Evolutionary conservation across 2,888 invertebrate species (phyloP).

Genomic region (Epirrhoe alternata): DNA sequence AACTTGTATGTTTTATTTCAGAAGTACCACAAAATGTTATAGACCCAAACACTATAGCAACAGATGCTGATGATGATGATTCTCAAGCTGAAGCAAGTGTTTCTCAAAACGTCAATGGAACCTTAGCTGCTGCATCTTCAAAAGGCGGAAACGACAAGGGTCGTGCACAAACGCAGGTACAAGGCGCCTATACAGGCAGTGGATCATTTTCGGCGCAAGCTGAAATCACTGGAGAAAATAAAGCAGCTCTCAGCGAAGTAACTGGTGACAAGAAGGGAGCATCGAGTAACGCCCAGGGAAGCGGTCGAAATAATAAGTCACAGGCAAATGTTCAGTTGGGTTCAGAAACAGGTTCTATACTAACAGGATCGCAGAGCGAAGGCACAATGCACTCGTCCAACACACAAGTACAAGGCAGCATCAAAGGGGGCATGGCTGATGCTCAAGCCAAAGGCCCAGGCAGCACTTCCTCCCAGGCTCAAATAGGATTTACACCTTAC

Average conservation of each 20-base stretch:
- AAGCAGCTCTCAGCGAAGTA: conserved; percentile 89
- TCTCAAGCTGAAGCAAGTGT: conserved; percentile 90
- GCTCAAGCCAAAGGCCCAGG: conserved; percentile 94
- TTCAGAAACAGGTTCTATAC: conserved; percentile 90
- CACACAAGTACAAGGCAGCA: conserved; percentile 91
- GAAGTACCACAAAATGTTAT: conserved; percentile 72
- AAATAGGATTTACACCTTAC: conserved; percentile 93
- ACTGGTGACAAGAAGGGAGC: conserved; percentile 91
- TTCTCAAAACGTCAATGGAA: conserved; percentile 84
- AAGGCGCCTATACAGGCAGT: conserved; percentile 90
- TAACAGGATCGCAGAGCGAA: conserved; percentile 90
- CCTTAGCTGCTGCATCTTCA: conserved; percentile 90
- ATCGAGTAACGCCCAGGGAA: conserved; percentile 90
- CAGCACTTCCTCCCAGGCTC: conserved; percentile 94
- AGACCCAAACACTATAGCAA: conserved; percentile 66
- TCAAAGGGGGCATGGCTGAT: conserved; percentile 93
- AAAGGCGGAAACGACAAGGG: conserved; percentile 91
- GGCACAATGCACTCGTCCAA: conserved; percentile 91
- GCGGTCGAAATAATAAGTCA: conserved; percentile 89
- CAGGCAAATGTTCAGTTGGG: conserved; percentile 91
- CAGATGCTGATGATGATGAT: conserved; percentile 85
- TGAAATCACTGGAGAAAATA: conserved; percentile 90
- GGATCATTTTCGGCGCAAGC: conserved; percentile 94
- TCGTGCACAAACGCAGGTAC: conserved; percentile 92
- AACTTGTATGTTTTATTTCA: conserved; percentile 46